Conservation (phyloP, 2,113 vertebrate genomes). For the Eupsittula cactorum region DNA sequence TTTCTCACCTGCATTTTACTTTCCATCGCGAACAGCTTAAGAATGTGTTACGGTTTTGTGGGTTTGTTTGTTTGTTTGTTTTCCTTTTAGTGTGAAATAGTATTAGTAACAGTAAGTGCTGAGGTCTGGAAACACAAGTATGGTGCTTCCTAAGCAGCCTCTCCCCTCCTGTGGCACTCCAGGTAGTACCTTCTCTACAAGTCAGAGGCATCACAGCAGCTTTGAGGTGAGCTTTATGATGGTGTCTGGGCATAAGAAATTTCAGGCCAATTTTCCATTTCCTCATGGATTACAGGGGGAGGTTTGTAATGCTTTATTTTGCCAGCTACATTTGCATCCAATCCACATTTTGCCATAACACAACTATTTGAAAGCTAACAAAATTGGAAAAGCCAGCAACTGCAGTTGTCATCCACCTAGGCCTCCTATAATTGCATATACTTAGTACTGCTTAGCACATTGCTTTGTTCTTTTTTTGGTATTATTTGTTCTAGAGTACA, state of each 20-base stretch:
- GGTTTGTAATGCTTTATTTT: not conserved
- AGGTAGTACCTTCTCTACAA: not conserved
- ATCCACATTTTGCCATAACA: not conserved
- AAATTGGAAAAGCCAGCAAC: not conserved
- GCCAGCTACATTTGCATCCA: not conserved
- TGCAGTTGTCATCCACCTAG: not conserved
- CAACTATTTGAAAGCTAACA: not conserved
- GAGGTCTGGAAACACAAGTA: not conserved
- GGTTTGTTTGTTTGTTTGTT: not conserved
- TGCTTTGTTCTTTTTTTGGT: not conserved
- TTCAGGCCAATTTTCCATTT: not conserved
- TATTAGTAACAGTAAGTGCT: not conserved
- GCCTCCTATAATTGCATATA: not conserved
- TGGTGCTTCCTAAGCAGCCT: fast-evolving
- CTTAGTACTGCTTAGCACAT: not conserved
- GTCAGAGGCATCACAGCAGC: fast-evolving
- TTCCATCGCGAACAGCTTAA: not conserved
- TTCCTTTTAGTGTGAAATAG: not conserved
- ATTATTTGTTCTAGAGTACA: not conserved
- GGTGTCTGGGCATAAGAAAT: not conserved
- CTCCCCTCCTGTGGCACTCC: not conserved
- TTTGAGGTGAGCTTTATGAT: not conserved
- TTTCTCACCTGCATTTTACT: not conserved
- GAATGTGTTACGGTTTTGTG: not conserved
- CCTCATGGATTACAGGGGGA: not conserved